These are phyloP conservation scores for Erebia aethiops DNA, from an alignment of 2,888 invertebrate genomes.

Conservation along the genomic window DNA sequence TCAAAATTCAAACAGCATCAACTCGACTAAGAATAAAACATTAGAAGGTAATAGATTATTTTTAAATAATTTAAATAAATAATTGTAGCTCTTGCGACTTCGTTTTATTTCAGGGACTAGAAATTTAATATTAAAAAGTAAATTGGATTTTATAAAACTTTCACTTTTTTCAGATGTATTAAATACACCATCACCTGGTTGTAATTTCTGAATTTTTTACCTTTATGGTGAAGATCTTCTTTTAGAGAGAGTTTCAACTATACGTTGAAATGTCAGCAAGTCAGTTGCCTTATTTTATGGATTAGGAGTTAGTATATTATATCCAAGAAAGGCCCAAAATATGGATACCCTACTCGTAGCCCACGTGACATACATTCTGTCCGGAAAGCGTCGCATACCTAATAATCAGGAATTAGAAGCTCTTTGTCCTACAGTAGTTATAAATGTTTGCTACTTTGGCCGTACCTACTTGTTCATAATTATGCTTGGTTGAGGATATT, in stretches of 20 bases:
- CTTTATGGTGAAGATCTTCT: too few species aligned
- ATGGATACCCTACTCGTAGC: constrained; percentile 4
- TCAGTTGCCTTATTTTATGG: background rate
- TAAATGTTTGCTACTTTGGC: constrained; percentile 19
- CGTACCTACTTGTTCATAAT: background rate
- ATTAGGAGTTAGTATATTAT: background rate
- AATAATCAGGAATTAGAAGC: constrained; percentile 28
- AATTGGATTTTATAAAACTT: too few species aligned
- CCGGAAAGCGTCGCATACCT: constrained; percentile 27
- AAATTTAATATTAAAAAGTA: too few species aligned
- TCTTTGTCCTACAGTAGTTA: constrained; percentile 22
- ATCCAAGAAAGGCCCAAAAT: background rate
- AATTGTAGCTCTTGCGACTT: background rate
- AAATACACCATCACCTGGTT: background rate
- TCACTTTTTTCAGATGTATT: background rate
- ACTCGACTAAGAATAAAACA: background rate
- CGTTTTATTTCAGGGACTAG: background rate
- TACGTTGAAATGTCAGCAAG: too few species aligned
- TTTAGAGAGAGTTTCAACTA: too few species aligned
- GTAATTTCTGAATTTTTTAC: too few species aligned
- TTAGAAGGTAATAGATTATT: background rate
- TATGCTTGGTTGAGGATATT: background rate
- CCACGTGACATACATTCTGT: constrained; percentile 25
- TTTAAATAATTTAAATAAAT: background rate
- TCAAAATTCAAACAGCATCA: background rate